phyloP scores from a whole-genome alignment of 64 coral and sea anemone genomes.

The Pocillopora damicornis region DNA sequence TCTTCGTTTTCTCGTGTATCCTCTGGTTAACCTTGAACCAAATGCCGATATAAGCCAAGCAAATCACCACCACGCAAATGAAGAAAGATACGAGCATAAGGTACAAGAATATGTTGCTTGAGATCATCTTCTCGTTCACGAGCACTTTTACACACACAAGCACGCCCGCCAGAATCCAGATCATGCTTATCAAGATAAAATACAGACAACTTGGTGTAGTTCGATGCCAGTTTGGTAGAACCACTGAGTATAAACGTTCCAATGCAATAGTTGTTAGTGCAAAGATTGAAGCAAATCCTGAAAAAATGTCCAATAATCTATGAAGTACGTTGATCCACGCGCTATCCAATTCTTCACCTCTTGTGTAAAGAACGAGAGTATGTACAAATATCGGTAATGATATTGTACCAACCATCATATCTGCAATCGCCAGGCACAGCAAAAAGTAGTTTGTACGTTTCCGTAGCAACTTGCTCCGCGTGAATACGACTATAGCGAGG shows the following conservation, averaged over 20 bases:
- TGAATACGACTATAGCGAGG: conserved; percentile 69
- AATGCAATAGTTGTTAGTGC: conserved; percentile 71
- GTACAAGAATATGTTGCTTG: conserved; percentile 27
- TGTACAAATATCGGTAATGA: conserved; percentile 77
- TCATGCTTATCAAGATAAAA: conserved; percentile 28
- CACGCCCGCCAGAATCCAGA: conserved; percentile 63
- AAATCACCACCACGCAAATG: conserved; percentile 57
- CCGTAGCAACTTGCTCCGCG: conserved; percentile 59
- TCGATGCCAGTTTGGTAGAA: conserved; percentile 76
- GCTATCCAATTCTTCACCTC: background rate
- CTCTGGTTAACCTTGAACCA: conserved; percentile 71
- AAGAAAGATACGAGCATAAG: conserved; percentile 4
- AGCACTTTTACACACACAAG: conserved; percentile 47
- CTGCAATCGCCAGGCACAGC: conserved; percentile 73
- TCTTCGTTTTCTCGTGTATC: conserved; percentile 83
- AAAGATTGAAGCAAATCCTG: conserved; percentile 81
- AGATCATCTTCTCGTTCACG: background rate
- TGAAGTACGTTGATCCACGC: background rate
- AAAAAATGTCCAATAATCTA: conserved; percentile 61
- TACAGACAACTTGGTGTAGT: conserved; percentile 62
- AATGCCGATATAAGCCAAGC: conserved; percentile 71
- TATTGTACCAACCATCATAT: conserved; percentile 73
- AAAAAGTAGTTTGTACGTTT: conserved; percentile 90
- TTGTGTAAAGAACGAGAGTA: background rate
- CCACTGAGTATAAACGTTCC: conserved; percentile 80